phyloP scores from a whole-genome alignment of 1,140 invertebrate genomes.

The Lamellibrachia luymesi region DNA sequence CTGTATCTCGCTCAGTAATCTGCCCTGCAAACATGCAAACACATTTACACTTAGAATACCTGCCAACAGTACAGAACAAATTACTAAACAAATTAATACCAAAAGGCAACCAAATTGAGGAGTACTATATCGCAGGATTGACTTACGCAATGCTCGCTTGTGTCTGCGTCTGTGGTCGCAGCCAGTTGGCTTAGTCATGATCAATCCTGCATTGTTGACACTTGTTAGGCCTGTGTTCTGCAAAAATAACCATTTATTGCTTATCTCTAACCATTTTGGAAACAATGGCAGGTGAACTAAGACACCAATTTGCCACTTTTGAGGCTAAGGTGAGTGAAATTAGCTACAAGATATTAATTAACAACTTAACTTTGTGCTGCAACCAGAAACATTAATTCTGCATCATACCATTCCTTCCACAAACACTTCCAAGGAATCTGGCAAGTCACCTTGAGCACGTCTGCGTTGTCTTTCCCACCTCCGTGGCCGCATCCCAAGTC shows the following conservation, averaged over 20 bases:
- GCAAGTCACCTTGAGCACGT: conserved; percentile 34
- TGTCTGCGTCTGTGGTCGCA: neutral
- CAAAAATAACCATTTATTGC: neutral
- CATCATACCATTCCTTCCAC: no score
- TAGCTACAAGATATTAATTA: no score
- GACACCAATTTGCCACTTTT: no score
- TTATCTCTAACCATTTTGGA: neutral
- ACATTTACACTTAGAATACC: neutral
- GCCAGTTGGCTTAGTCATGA: conserved; percentile 26
- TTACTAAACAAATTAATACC: neutral
- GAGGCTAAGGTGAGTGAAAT: no score
- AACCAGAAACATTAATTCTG: no score
- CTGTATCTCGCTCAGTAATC: neutral
- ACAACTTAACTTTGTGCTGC: no score
- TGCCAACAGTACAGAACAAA: neutral
- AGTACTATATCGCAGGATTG: neutral
- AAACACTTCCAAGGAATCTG: neutral
- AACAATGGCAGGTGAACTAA: no score
- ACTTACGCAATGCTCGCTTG: neutral
- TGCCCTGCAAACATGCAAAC: neutral
- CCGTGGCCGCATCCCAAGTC: conserved; percentile 47
- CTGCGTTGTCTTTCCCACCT: conserved; percentile 37
- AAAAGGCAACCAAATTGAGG: neutral
- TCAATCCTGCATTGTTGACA: conserved; percentile 35
- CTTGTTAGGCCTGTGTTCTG: conserved; percentile 41